A percentile compares a stretch with the other conserved stretches of the same genome.
Conservation (phyloP, 1,140 invertebrate species). For the Globodera rostochiensis region DNA sequence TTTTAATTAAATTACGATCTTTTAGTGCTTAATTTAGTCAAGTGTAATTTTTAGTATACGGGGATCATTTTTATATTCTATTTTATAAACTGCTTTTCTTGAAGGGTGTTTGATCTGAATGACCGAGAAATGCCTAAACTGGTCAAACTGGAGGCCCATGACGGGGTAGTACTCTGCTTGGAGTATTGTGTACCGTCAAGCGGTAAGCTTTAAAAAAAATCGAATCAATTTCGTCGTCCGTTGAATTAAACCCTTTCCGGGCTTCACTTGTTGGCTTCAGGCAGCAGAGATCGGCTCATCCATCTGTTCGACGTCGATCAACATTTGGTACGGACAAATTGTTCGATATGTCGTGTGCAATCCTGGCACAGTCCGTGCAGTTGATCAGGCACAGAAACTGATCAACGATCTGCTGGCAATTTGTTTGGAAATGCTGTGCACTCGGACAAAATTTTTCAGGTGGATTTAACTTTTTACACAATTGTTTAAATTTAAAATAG, state of each 20-base stretch:
- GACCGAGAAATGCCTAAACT: constrained; percentile 23
- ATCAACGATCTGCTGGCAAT: constrained; percentile 35
- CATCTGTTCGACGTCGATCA: constrained; percentile 89
- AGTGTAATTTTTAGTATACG: no score
- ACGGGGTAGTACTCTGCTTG: constrained; percentile 92
- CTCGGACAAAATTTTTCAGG: constrained; percentile 31
- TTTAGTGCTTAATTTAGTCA: no score
- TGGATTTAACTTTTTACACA: no score
- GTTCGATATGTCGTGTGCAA: constrained; percentile 23
- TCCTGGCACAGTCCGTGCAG: constrained; percentile 23
- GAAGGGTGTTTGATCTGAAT: constrained; percentile 26
- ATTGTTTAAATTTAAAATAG: no score
- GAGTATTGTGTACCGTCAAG: constrained; percentile 76
- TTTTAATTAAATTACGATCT: no score
- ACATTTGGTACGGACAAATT: no score
- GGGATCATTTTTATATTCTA: no score
- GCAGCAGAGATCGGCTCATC: constrained; percentile 87
- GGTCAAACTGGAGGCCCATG: constrained; percentile 38
- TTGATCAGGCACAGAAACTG: constrained; percentile 33
- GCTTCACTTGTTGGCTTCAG: constrained; percentile 73
- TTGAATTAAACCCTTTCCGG: neutral
- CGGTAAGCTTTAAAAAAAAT: constrained; percentile 17
- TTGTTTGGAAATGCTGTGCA: constrained; percentile 43
- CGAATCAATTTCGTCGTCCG: constrained; percentile 66
- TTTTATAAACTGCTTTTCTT: no score